These are phyloP conservation scores for Odocoileus hemionus DNA, from an alignment of 2,113 vertebrate genomes.

Conservation along the genomic window DNA sequence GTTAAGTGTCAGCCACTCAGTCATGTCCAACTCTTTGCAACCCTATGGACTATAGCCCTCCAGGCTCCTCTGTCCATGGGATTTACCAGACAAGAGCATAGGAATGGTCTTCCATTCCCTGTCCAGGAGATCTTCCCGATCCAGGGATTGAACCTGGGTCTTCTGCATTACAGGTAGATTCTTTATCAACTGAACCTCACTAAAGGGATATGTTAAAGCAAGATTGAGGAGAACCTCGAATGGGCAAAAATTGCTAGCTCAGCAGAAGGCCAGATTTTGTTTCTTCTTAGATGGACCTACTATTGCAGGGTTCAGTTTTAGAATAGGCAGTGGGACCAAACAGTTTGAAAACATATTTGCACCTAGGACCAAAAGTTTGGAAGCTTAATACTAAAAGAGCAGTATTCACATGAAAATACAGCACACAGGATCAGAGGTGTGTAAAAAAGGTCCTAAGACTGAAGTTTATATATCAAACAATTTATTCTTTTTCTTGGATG, in stretches of 20 bases:
- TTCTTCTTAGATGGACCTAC: neutral
- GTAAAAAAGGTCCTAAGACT: neutral
- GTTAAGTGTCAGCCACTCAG: neutral
- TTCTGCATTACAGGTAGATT: neutral
- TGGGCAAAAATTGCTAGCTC: neutral
- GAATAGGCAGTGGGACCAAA: neutral
- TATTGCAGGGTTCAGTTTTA: neutral
- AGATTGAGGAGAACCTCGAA: neutral
- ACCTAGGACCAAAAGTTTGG: neutral
- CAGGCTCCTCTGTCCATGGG: neutral
- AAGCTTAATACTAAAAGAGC: neutral
- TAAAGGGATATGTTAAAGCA: neutral
- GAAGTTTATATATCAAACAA: neutral
- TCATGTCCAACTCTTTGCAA: neutral
- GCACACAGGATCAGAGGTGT: accelerated
- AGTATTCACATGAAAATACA: neutral
- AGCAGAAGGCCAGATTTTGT: neutral
- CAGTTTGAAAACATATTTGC: neutral
- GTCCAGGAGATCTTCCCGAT: neutral
- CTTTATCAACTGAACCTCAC: neutral
- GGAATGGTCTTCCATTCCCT: neutral
- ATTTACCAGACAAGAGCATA: neutral
- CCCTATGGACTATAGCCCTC: neutral
- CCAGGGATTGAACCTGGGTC: neutral
- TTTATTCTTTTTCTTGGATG: neutral